Evolutionary conservation across 1,140 invertebrate species (phyloP).

Genomic region (Brachionus paranguensis): DNA sequence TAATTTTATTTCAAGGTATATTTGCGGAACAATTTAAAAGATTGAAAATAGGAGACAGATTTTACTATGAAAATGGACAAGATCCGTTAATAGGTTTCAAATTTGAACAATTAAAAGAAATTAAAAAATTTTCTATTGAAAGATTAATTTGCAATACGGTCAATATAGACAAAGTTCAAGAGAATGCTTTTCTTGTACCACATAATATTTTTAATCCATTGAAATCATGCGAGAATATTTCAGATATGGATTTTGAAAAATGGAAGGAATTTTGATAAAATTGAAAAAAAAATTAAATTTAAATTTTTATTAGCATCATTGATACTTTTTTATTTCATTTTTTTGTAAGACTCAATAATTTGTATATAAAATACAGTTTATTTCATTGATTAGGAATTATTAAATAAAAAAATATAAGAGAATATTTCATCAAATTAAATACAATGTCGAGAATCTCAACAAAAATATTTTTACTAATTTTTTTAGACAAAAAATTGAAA

Average conservation of each 20-base stretch:
- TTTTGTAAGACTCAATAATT: too few relatives aligned
- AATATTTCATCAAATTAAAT: too few relatives aligned
- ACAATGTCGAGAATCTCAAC: too few relatives aligned
- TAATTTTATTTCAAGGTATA: slow-evolving; percentile 50
- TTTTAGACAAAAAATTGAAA: too few relatives aligned
- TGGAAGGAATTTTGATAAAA: not conserved
- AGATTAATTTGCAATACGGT: slow-evolving; percentile 4
- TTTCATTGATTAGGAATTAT: too few relatives aligned
- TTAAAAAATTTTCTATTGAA: slow-evolving; percentile 29
- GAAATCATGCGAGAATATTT: not conserved
- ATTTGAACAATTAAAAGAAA: not conserved
- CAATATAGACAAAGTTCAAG: not conserved
- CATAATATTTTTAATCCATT: not conserved
- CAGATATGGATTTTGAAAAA: slow-evolving; percentile 3
- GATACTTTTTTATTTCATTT: too few relatives aligned
- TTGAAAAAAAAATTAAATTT: not conserved
- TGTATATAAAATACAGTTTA: too few relatives aligned
- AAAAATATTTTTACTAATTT: too few relatives aligned
- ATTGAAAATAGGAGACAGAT: slow-evolving; percentile 80
- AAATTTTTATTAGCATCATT: too few relatives aligned
- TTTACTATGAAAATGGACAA: slow-evolving; percentile 74
- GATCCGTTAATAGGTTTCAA: not conserved
- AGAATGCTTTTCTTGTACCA: not conserved
- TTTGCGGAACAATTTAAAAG: slow-evolving; percentile 87
- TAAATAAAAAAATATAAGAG: too few relatives aligned